Evolutionary conservation across 2,888 invertebrate species (phyloP).

Genomic region (Torymus tubicola): DNA sequence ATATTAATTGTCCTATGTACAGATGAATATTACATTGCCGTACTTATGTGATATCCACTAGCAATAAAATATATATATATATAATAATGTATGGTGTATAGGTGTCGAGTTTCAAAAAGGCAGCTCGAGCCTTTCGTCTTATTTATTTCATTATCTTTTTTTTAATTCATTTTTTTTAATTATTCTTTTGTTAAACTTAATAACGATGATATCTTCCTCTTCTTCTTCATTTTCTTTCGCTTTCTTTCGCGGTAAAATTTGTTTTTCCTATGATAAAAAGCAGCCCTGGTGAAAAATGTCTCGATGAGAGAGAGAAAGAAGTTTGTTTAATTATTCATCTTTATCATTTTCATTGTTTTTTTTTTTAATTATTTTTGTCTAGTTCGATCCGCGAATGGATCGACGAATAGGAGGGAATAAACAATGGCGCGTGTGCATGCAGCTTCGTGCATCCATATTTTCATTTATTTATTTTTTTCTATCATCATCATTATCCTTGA

Average conservation of each 20-base stretch:
- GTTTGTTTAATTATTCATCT: slow-evolving; percentile 6
- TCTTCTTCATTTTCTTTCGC: not conserved
- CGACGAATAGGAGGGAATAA: slow-evolving; percentile 56
- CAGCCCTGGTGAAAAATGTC: slow-evolving; percentile 56
- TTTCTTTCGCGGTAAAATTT: slow-evolving; percentile 42
- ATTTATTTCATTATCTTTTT: slow-evolving; percentile 48
- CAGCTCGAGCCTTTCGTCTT: slow-evolving; percentile 56
- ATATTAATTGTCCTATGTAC: slow-evolving; percentile 72
- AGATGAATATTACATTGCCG: slow-evolving; percentile 69
- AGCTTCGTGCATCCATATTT: slow-evolving; percentile 30
- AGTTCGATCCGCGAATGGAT: slow-evolving; percentile 34
- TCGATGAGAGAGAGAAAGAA: slow-evolving; percentile 50
- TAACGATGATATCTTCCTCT: slow-evolving; percentile 55
- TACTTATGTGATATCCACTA: slow-evolving; percentile 59
- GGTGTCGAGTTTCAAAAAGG: slow-evolving; percentile 58
- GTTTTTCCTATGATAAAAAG: slow-evolving; percentile 54
- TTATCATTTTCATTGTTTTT: slow-evolving; percentile 21
- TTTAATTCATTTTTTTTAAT: slow-evolving; percentile 47
- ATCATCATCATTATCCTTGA: not conserved
- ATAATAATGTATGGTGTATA: slow-evolving; percentile 58
- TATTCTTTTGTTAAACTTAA: slow-evolving; percentile 56
- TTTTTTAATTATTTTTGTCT: slow-evolving; percentile 13
- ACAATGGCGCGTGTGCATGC: slow-evolving; percentile 54
- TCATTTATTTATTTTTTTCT: not conserved
- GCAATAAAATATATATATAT: slow-evolving; percentile 62